A percentile compares a stretch with the other conserved stretches of the same genome.
phyloP scores from a whole-genome alignment of 2,888 invertebrate species.

The Cartodere bifasciata region DNA sequence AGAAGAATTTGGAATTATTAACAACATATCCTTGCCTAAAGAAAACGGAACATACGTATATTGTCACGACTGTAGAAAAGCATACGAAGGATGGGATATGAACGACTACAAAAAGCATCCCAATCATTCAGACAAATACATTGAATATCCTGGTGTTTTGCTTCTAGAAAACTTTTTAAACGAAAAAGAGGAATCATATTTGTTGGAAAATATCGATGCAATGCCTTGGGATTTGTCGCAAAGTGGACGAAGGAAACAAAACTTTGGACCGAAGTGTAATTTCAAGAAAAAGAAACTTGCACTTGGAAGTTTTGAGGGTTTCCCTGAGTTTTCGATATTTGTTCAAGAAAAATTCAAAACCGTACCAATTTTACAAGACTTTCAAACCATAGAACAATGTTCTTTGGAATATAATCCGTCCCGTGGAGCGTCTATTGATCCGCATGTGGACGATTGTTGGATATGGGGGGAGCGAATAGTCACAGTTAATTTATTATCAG shows the following conservation, averaged over 20 bases:
- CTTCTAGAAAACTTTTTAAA: conserved; percentile 60
- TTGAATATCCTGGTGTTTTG: conserved; percentile 55
- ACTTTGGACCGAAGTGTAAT: conserved; percentile 97
- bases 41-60: conserved; percentile 53
- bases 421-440: conserved; percentile 90
- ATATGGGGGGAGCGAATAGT: conserved; percentile 97
- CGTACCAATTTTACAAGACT: conserved; percentile 50
- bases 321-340: conserved; percentile 68
- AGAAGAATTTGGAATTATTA: conserved; percentile 41
- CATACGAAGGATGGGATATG: conserved; percentile 63
- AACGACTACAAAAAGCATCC: conserved; percentile 50
- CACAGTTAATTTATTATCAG: conserved; percentile 75
- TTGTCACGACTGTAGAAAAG: conserved; percentile 61
- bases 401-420: conserved; percentile 82
- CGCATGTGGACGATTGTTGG: conserved; percentile 98
- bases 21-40: conserved; percentile 23
- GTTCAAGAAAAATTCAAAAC: conserved; percentile 61
- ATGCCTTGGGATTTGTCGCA: conserved; percentile 86
- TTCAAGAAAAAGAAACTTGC: conserved; percentile 85
- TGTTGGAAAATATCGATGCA: conserved; percentile 60
- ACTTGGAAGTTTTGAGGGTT: conserved; percentile 69
- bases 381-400: conserved; percentile 87
- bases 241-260: conserved; percentile 93
- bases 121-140: conserved; percentile 46
- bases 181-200: conserved; percentile 48